Percentiles rank a stretch among this genome's conserved stretches.
phyloP scores from a whole-genome alignment of 2,113 vertebrate genomes.

The Neomonachus schauinslandi region DNA sequence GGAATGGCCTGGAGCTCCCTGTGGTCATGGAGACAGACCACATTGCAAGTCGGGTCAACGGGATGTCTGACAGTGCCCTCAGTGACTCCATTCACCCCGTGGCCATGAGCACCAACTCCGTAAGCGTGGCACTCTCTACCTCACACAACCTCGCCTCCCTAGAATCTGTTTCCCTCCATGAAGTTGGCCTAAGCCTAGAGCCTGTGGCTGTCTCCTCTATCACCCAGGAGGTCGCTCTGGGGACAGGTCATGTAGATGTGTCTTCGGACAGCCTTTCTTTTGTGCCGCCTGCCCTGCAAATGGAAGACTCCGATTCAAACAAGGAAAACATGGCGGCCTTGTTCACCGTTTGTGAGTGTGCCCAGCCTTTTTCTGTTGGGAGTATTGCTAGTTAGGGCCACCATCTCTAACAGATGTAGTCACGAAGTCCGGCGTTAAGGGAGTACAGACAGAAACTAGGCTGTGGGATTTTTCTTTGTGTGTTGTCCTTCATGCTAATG shows the following conservation, averaged over 20 bases:
- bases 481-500: background rate
- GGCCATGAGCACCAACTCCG: conserved; percentile 93
- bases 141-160: conserved; percentile 93
- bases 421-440: background rate
- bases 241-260: conserved; percentile 88
- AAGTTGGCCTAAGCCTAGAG: conserved; percentile 94
- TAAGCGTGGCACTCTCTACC: conserved; percentile 96
- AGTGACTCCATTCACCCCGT: conserved; percentile 93
- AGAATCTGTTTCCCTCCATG: conserved; percentile 94
- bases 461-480: conserved; percentile 7
- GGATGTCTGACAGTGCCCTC: conserved; percentile 89
- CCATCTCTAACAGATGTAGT: background rate
- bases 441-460: background rate
- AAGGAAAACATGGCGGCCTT: conserved; percentile 96
- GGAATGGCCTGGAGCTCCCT: conserved; percentile 93
- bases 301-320: conserved; percentile 95
- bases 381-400: background rate
- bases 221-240: conserved; percentile 95
- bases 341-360: conserved; percentile 95
- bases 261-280: conserved; percentile 95
- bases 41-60: conserved; percentile 87
- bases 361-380: conserved; percentile 64
- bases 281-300: conserved; percentile 94
- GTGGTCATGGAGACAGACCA: conserved; percentile 97
- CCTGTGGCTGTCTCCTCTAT: conserved; percentile 95